Base-by-base conservation (phyloP, 1,140 invertebrate species). In the Brachionus rubens region DNA sequence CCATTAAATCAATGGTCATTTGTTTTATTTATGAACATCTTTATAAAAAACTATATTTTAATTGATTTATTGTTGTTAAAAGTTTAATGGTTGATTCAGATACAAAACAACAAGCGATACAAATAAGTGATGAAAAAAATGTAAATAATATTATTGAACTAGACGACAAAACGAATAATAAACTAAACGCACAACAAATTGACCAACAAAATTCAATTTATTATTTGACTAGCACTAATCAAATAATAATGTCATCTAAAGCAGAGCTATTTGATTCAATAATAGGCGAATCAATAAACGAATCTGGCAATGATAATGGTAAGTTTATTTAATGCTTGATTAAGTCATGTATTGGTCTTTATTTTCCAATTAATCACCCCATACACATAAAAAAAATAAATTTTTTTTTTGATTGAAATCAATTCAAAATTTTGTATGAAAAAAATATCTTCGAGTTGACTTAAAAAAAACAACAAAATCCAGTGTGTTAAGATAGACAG, bases 51-150 rank as follows among this genome's bases (percentile, higher is more conserved):
- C n/a, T n/a, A n/a, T n/a, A n/a, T n/a, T n/a, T n/a, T n/a, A n/a
- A n/a, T n/a, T n/a, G n/a, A 26, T 59, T 59, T 59, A 9, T 59
- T 59, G 26, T 36, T 36, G 9, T 9, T 36, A 36, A 28, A 36
- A 59, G 54, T 36, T 59, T 59, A 59, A 59, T 59, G 54, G 28
- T 59, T 10, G 54, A 59, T 59, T 36, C 12, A 36, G 54, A 59
- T 16, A 59, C 30, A 28, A 59, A 59, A 33, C 52, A 54, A 28
- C 54, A 2, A 28, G 30, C 16, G 4, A 36, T 36, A 36, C 33
- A 36, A 36, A 36, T 9, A 36, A 36, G 33, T 36, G 3, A 5
- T 36, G 33, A 36, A 5, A 36, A 59, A 59, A 59, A 33, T n/a
- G n/a, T n/a, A 33, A 9, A 59, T 33, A 33, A 59, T 33, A 36